A percentile compares a stretch with the other conserved stretches of the same genome.
Conservation (phyloP, 2,888 invertebrate species). For the Ormyrus nitidulus region DNA sequence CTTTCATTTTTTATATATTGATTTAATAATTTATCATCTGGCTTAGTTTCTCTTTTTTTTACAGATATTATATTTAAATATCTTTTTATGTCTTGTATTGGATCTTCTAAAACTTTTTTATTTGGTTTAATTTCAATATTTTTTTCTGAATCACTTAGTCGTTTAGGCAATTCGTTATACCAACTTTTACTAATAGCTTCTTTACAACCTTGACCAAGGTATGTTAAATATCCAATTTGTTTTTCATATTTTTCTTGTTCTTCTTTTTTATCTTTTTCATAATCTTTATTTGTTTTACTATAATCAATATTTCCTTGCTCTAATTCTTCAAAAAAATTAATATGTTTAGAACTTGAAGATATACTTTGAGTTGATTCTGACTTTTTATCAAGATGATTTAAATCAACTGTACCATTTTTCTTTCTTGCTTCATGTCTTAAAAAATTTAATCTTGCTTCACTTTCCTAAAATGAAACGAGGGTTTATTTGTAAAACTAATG, state of each 20-base stretch:
- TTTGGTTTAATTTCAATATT: slow-evolving; percentile 82
- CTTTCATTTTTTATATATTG: background rate
- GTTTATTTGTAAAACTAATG: slow-evolving; percentile 1
- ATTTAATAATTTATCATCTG: slow-evolving; percentile 11
- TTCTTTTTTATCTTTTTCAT: slow-evolving; percentile 91
- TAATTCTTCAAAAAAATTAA: slow-evolving; percentile 91
- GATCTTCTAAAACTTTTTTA: slow-evolving; percentile 84
- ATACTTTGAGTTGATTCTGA: slow-evolving; percentile 57
- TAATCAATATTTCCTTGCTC: slow-evolving; percentile 83
- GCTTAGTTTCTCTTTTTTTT: slow-evolving; percentile 43
- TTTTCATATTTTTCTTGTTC: slow-evolving; percentile 98
- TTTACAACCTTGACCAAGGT: slow-evolving; percentile 94
- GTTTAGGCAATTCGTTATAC: slow-evolving; percentile 87
- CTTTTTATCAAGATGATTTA: slow-evolving; percentile 61
- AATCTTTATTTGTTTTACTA: slow-evolving; percentile 86
- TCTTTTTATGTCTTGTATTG: slow-evolving; percentile 83
- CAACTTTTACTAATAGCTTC: slow-evolving; percentile 92
- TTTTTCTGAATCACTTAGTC: slow-evolving; percentile 76
- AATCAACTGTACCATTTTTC: slow-evolving; percentile 71
- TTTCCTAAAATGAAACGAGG: slow-evolving; percentile 77
- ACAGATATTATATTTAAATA: slow-evolving; percentile 72
- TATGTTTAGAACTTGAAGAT: slow-evolving; percentile 76
- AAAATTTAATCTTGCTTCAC: slow-evolving; percentile 87
- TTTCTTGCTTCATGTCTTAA: slow-evolving; percentile 82
- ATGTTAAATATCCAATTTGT: slow-evolving; percentile 96